phyloP scores from a whole-genome alignment of 2,888 invertebrate species.

The Malthinus seriepunctatus region DNA sequence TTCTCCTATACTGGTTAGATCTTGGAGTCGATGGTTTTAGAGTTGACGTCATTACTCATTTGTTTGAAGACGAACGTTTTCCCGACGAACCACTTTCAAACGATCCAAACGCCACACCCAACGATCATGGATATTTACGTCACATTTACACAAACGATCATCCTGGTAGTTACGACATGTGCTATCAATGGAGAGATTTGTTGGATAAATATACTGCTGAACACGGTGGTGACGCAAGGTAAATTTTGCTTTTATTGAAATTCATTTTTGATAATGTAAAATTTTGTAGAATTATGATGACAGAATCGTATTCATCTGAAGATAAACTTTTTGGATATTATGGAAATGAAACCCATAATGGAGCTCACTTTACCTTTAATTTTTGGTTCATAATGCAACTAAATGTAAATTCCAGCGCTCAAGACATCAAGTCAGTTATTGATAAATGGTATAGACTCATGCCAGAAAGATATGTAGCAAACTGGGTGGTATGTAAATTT shows the following conservation, averaged over 20 bases:
- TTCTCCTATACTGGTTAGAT: slow-evolving; percentile 78
- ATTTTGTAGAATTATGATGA: slow-evolving; percentile 69
- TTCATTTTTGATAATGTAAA: not conserved
- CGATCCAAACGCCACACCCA: not conserved
- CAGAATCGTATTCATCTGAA: slow-evolving; percentile 71
- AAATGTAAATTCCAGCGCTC: slow-evolving; percentile 61
- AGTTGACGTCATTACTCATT: slow-evolving; percentile 69
- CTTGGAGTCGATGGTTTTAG: slow-evolving; percentile 87
- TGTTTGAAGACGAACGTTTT: slow-evolving; percentile 52
- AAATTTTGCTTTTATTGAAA: not conserved
- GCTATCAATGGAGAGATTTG: slow-evolving; percentile 67
- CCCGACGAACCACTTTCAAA: not conserved
- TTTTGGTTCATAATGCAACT: slow-evolving; percentile 71
- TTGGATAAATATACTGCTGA: slow-evolving; percentile 60
- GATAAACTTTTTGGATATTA: slow-evolving; percentile 68
- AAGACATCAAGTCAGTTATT: slow-evolving; percentile 63
- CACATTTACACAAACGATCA: slow-evolving; percentile 65
- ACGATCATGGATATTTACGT: slow-evolving; percentile 2
- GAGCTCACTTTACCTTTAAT: slow-evolving; percentile 79
- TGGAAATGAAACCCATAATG: slow-evolving; percentile 55
- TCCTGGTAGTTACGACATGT: slow-evolving; percentile 65
- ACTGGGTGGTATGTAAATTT: slow-evolving; percentile 73
- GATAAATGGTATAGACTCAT: slow-evolving; percentile 68
- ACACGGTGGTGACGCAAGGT: slow-evolving; percentile 52
- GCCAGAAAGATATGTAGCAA: slow-evolving; percentile 64